Evolutionary conservation across 2,113 vertebrate species (phyloP), one percentile per base, ranked within the genome.

Genomic region (Chunga burmeisteri): DNA sequence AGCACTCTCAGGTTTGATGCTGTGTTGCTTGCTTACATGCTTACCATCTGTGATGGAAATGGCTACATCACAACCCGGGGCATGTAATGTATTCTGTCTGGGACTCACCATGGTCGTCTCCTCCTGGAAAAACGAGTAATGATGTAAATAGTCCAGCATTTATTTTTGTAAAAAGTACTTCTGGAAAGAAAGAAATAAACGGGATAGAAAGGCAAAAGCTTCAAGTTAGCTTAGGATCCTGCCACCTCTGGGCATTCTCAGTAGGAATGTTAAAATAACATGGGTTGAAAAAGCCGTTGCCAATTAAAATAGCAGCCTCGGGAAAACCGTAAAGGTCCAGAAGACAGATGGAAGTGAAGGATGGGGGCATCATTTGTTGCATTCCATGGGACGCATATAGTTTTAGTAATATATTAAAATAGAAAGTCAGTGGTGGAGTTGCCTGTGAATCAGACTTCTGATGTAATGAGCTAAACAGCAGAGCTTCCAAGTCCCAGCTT

Each of bases 331-430:
- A 16, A 50, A 86, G 87, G 86, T 84, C 86, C 68, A 50, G 74
- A 84, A 94, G 91, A 88, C 88, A 84, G 95, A 94, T 86, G 93
- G 75, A 90, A 77, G 47, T 11, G 59, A 91, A 53, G 70, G 91
- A 87, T 50, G 86, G 77, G 88, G 81, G 63, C 83, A 73, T 81
- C 86, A 0, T 59, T 93, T 36, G 61, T 2, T 82, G 95, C 94
- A 96, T 97, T 97, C 97, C 95, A 72, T 1, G 46, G 89, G 89
- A 83, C 58, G 79, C 70, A 78, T 56, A 23, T 44, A 58, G 73
- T 88, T 90, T 88, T 40, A 63, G 90, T 91, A 82, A 75, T 70
- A 66, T 6, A 50, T 79, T 95, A 96, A 97, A 97, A 96, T 96
- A 96, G 94, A 96, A 96, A 94, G 77, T 5, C 82, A 27, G 82